Conservation (phyloP, 1,140 invertebrate species). For the Cataglyphis hispanica region DNA sequence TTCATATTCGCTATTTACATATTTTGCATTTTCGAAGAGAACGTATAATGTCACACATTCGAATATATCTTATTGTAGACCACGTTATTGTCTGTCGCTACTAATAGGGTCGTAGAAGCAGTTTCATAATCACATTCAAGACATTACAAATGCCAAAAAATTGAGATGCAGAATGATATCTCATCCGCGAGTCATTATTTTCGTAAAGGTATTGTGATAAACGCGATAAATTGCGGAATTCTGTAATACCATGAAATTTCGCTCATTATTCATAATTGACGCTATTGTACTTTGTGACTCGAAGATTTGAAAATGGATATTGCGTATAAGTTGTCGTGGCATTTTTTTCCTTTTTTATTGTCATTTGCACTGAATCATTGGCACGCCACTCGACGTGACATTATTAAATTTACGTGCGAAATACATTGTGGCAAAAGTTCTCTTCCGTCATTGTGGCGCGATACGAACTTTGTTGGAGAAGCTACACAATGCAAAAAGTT, state of each 20-base stretch:
- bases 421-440: conserved; percentile 9
- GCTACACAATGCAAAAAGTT: background rate
- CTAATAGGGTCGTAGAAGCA: conserved; percentile 51
- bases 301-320: background rate
- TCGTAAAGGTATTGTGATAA: background rate
- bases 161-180: conserved; percentile 4
- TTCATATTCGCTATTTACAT: conserved; percentile 1
- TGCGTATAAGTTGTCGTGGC: background rate
- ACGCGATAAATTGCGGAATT: conserved; percentile 49
- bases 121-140: conserved; percentile 62
- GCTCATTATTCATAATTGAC: background rate
- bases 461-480: background rate
- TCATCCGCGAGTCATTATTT: conserved; percentile 15
- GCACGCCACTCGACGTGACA: background rate
- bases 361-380: background rate
- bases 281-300: background rate
- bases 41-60: background rate
- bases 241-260: background rate
- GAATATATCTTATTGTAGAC: conserved; percentile 49
- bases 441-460: background rate
- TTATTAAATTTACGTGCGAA: conserved; percentile 4
- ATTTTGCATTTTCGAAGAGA: background rate
- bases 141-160: conserved; percentile 36
- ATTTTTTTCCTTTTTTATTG: background rate
- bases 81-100: conserved; percentile 62